phyloP scores from a whole-genome alignment of 2,797 vertebrate genomes.

The Chaetodon trifasciatus region DNA sequence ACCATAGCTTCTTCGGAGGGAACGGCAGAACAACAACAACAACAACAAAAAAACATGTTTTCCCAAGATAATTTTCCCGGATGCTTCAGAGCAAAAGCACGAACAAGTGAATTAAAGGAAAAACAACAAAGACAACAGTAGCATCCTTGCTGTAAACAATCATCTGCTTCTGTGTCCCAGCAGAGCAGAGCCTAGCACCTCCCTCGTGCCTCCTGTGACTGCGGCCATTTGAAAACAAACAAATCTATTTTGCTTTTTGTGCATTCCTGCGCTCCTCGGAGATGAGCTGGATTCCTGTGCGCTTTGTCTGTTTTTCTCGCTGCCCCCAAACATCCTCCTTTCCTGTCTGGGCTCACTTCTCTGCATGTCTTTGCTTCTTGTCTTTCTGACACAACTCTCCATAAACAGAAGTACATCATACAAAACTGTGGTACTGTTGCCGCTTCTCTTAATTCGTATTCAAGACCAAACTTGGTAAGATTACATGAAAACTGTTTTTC shows the following conservation, averaged over 20 bases:
- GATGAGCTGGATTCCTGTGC: slow-evolving; percentile 41
- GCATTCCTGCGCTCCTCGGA: slow-evolving; percentile 40
- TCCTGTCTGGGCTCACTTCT: slow-evolving; percentile 3
- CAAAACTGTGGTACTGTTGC: background rate
- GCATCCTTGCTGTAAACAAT: slow-evolving; percentile 62
- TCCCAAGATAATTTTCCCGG: slow-evolving; percentile 46
- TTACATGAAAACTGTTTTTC: background rate
- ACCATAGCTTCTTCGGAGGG: slow-evolving; percentile 9
- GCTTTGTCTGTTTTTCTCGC: slow-evolving; percentile 20
- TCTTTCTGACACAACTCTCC: background rate
- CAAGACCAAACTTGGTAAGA: background rate
- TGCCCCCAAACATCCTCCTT: background rate
- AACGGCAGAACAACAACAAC: background rate
- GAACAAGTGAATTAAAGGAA: slow-evolving; percentile 66
- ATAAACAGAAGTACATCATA: background rate
- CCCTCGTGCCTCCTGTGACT: slow-evolving; percentile 44
- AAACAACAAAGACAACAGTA: slow-evolving; percentile 53
- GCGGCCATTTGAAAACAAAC: slow-evolving; percentile 69
- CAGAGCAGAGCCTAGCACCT: slow-evolving; percentile 48
- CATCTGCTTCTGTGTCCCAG: slow-evolving; percentile 56
- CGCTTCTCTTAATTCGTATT: background rate
- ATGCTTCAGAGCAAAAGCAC: slow-evolving; percentile 52
- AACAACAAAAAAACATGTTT: slow-evolving; percentile 31
- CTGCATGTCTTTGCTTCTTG: slow-evolving; percentile 2
- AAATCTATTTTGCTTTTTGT: slow-evolving; percentile 66